Conservation (phyloP, 2,888 invertebrate genomes). For the Phengaris alcon region DNA sequence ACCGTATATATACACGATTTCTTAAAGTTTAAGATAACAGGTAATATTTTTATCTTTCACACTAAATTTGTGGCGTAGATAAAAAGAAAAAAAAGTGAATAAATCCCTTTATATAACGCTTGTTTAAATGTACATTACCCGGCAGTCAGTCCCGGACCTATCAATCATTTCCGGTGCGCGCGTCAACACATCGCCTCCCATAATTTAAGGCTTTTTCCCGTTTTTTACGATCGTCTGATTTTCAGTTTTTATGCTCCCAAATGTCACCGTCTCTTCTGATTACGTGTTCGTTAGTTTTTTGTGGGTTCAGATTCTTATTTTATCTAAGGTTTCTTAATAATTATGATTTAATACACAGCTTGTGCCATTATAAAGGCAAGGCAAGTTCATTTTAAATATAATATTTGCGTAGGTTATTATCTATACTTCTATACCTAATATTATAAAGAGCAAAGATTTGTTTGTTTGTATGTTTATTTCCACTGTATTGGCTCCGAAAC, state of each 20-base stretch:
- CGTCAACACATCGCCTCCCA: slow-evolving; percentile 43
- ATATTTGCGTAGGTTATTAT: too few relatives aligned
- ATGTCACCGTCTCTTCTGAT: slow-evolving; percentile 19
- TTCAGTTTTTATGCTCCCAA: slow-evolving; percentile 24
- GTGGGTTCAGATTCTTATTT: slow-evolving; percentile 1
- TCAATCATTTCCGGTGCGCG: slow-evolving; percentile 48
- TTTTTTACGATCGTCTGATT: slow-evolving; percentile 36
- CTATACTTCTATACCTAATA: too few relatives aligned
- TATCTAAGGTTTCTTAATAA: neutral
- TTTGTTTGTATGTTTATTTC: too few relatives aligned
- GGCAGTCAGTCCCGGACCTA: slow-evolving; percentile 33
- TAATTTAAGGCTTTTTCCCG: slow-evolving; percentile 40
- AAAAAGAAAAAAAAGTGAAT: neutral
- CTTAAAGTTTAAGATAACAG: too few relatives aligned
- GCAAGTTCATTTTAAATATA: too few relatives aligned
- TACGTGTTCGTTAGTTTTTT: slow-evolving; percentile 24
- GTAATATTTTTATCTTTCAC: too few relatives aligned
- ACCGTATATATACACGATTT: too few relatives aligned
- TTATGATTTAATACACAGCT: too few relatives aligned
- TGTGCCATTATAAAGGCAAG: too few relatives aligned
- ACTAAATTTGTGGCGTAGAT: too few relatives aligned
- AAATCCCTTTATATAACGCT: slow-evolving; percentile 14
- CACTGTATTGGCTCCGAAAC: too few relatives aligned
- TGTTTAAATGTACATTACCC: slow-evolving; percentile 12
- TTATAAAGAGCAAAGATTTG: too few relatives aligned